Conservation (phyloP, 2,888 invertebrate genomes). For the Dryocosmus kuriphilus region DNA sequence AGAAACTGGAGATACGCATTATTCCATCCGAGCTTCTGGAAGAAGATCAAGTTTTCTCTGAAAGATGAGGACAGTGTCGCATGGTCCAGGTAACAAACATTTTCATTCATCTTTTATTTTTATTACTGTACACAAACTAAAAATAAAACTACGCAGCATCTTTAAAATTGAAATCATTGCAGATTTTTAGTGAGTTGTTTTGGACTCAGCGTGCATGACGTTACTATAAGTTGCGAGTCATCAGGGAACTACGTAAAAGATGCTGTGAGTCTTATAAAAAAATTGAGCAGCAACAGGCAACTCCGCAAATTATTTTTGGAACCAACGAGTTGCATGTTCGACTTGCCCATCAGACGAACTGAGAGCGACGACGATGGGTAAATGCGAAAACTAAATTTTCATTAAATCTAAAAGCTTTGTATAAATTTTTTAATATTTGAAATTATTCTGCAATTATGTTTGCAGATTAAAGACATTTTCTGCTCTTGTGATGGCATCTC, state of each 20-base stretch:
- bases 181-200: constrained; percentile 75
- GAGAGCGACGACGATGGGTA: constrained; percentile 56
- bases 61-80: constrained; percentile 72
- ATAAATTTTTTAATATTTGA: background rate
- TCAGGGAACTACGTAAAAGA: constrained; percentile 69
- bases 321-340: constrained; percentile 71
- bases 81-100: constrained; percentile 69
- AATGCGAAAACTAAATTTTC: constrained; percentile 20
- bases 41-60: constrained; percentile 75
- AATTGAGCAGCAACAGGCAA: constrained; percentile 73
- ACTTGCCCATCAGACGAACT: constrained; percentile 58
- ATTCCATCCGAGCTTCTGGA: constrained; percentile 77
- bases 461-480: constrained; percentile 58
- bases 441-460: constrained; percentile 13
- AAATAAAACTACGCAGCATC: constrained; percentile 7
- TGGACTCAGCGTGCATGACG: constrained; percentile 75
- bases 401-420: background rate
- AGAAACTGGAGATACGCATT: constrained; percentile 80
- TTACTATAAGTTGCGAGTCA: constrained; percentile 76
- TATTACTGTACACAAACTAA: constrained; percentile 33
- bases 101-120: constrained; percentile 16
- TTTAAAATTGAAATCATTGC: constrained; percentile 16
- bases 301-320: constrained; percentile 74
- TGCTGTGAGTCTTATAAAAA: constrained; percentile 70
- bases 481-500: constrained; percentile 66